Conservation (phyloP, 2,888 invertebrate genomes). For the Scelioninae gen. 1 region DNA sequence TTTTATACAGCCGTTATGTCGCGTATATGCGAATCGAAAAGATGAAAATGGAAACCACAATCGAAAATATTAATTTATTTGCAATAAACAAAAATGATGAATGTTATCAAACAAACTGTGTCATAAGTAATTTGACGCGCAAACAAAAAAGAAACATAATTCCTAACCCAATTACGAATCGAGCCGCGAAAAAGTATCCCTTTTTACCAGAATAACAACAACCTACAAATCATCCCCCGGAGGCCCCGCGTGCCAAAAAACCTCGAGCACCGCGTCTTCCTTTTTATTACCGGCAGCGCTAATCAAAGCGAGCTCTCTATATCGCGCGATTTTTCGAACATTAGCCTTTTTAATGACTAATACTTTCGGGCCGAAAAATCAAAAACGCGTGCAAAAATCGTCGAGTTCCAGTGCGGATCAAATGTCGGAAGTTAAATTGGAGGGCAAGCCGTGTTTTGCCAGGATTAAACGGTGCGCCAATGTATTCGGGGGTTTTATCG, state of each 20-base stretch:
- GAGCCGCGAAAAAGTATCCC: conserved; percentile 16
- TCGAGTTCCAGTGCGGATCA: conserved; percentile 37
- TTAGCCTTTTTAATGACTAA: conserved; percentile 35
- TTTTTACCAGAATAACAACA: conserved; percentile 18
- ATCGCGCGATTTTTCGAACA: conserved; percentile 28
- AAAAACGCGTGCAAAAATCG: conserved; percentile 24
- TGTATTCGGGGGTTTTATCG: conserved; percentile 55
- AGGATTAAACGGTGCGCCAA: conserved; percentile 51
- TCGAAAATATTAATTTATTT: conserved; percentile 21
- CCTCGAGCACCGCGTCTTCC: conserved; percentile 3
- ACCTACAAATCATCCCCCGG: conserved; percentile 30
- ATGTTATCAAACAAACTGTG: not conserved
- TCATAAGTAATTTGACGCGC: not conserved
- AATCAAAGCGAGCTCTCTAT: conserved; percentile 35
- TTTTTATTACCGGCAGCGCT: conserved; percentile 19
- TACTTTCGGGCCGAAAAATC: conserved; percentile 21
- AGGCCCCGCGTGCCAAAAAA: conserved; percentile 14
- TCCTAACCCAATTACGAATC: conserved; percentile 18
- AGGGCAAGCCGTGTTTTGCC: conserved; percentile 42
- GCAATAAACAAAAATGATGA: conserved; percentile 18
- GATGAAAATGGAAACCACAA: not conserved
- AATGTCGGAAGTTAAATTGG: conserved; percentile 55
- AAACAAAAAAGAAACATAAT: conserved; percentile 20
- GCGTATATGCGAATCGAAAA: not conserved
- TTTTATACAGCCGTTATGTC: not conserved